phyloP scores from a whole-genome alignment of 2,797 vertebrate genomes.

The Aselliscus stoliczkanus region DNA sequence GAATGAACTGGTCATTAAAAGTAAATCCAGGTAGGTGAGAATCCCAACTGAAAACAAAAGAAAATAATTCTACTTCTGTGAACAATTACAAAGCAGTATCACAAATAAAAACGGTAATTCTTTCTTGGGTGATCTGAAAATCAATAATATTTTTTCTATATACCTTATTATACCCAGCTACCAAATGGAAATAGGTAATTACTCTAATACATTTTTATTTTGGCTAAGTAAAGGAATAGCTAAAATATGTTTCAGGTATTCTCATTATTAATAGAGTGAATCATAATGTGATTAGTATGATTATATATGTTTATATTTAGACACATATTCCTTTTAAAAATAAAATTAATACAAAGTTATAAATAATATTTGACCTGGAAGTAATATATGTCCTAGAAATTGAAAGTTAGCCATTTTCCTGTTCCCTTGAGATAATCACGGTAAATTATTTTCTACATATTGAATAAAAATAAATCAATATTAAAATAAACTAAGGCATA shows the following conservation, averaged over 20 bases:
- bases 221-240: neutral
- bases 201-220: neutral
- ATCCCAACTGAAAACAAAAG: constrained; percentile 87
- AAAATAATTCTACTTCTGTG: neutral
- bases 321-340: neutral
- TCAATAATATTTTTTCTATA: neutral
- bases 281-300: neutral
- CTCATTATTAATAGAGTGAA: neutral
- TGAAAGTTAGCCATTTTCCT: neutral
- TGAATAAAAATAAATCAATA: neutral
- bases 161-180: neutral
- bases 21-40: constrained; percentile 89
- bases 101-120: neutral
- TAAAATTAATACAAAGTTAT: neutral
- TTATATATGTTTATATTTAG: neutral
- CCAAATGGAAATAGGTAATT: neutral
- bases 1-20: constrained; percentile 94
- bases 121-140: neutral
- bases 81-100: neutral
- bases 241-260: neutral
- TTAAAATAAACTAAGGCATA: neutral
- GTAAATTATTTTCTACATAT: neutral
- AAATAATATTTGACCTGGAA: neutral
- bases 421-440: neutral
- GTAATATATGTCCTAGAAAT: neutral